phyloP scores from a whole-genome alignment of 2,113 vertebrate species.

The Glaucomys volans region DNA sequence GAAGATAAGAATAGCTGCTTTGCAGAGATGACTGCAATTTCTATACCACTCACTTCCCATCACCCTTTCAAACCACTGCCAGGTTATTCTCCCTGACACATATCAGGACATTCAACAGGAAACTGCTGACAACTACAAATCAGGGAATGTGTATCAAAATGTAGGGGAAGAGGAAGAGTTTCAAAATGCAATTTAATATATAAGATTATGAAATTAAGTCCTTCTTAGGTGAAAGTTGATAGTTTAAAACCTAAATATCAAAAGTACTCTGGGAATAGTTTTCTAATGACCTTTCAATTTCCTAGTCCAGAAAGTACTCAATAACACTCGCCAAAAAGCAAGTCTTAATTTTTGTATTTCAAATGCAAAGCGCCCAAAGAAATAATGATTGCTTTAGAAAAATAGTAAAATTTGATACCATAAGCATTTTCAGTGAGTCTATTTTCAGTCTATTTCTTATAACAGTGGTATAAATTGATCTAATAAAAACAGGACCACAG shows the following conservation, averaged over 20 bases:
- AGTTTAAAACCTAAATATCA: not conserved
- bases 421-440: constrained; percentile 31
- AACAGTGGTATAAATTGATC: not conserved
- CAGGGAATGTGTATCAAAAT: not conserved
- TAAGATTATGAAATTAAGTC: constrained; percentile 35
- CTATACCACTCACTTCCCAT: not conserved
- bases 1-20: not conserved
- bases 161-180: not conserved
- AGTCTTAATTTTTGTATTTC: not conserved
- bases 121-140: not conserved
- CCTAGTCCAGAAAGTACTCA: constrained; percentile 5
- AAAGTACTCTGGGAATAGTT: not conserved
- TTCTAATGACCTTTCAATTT: constrained; percentile 54
- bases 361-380: constrained; percentile 24
- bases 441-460: not conserved
- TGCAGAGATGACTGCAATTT: not conserved
- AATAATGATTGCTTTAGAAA: not conserved
- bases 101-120: not conserved
- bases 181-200: not conserved
- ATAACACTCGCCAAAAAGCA: constrained; percentile 17
- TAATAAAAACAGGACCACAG: not conserved
- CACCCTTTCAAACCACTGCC: not conserved
- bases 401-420: constrained; percentile 3
- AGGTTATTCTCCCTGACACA: not conserved
- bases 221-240: not conserved